These are phyloP conservation scores for Drosophila virilis DNA, from an alignment of 1,140 invertebrate species.

Conservation along the genomic window DNA sequence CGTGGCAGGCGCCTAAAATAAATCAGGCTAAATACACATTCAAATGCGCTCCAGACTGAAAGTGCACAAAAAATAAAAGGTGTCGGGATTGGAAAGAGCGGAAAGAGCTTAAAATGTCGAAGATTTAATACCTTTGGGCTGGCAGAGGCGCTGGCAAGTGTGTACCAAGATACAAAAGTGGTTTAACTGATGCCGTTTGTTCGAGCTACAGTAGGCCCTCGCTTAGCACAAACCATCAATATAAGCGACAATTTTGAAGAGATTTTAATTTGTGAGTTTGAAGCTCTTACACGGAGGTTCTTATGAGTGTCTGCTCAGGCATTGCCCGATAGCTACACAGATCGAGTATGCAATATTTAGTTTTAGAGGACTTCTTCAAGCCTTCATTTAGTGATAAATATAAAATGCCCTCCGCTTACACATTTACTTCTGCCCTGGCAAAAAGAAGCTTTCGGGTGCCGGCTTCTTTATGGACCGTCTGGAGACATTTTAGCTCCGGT, in stretches of 20 bases:
- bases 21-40: conserved; percentile 49
- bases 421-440: background rate
- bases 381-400: background rate
- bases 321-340: too few species aligned
- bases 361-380: background rate
- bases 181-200: too few species aligned
- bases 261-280: too few species aligned
- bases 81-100: background rate
- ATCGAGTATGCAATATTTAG: background rate
- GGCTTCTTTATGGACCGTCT: conserved; percentile 1
- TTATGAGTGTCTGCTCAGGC: too few species aligned
- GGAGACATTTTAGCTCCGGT: conserved; percentile 34
- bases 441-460: conserved; percentile 6
- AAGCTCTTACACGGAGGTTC: too few species aligned
- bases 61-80: conserved; percentile 7
- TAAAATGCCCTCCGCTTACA: background rate
- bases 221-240: too few species aligned
- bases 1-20: conserved; percentile 32
- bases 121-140: background rate
- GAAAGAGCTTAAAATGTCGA: background rate
- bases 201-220: too few species aligned
- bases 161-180: too few species aligned
- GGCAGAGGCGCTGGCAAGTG: too few species aligned
- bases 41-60: conserved; percentile 46
- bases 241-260: too few species aligned